Evolutionary conservation across 1,140 invertebrate species (phyloP), one percentile per base, ranked within the genome.

Genomic region (Epicauta chinensis): DNA sequence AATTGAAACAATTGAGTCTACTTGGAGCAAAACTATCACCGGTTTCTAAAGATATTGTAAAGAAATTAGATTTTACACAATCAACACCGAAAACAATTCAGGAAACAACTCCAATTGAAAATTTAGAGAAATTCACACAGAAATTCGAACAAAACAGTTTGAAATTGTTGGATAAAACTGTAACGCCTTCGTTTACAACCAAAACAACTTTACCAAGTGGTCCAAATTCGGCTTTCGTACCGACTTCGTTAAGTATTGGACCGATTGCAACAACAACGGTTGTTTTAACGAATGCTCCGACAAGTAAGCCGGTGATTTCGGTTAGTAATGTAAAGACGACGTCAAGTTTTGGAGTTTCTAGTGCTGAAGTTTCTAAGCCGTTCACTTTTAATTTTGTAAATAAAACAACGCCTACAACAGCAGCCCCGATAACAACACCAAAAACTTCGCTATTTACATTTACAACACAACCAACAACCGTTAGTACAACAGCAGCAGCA

Each of bases 41-140:
- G 4, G 53, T 59, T 34, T 2, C 36, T 12, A 55, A 35, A 30
- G 34, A 49, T 32, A 16, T 38, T 15, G 51, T 44, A 6, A 58
- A 31, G 53, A 50, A 36, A 37, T 45, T 58, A 16, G 39, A 59
- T 50, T 63, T 64, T 45, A 34, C 36, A 10, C 62, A 65, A 44
- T 62, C 58, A n/a, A 56, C 60, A 13, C 60, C 61, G 10, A 49
- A 49, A 49, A 12, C 5, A 34, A 23, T 23, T 23, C 4, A 23
- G 23, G 32, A 34, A 2, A 34, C 32, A 34, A 47, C 45, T 17
- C 34, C 45, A 12, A 47, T 47, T 13, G 45, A 47, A 38, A 16
- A 34, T 9, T 49, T 49, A n/a, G 32, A 34, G 12, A 11, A 34
- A 34, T 11, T 34, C 11, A 34, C 32, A 34, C 32, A 23, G 23